Conservation (phyloP, 2,888 invertebrate species). For the Trichopria drosophilae region DNA sequence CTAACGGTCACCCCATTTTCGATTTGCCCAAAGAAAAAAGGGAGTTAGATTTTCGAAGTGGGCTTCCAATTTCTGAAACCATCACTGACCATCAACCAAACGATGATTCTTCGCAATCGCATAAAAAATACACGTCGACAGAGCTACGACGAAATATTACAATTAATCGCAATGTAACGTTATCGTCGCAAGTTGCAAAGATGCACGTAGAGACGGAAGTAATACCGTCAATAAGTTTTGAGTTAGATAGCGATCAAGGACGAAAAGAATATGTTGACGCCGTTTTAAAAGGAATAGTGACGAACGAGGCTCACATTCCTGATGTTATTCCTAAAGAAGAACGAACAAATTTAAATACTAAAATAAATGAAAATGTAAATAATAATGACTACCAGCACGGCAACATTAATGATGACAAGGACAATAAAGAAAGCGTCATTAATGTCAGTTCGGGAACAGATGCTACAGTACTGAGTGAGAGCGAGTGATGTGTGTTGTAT, state of each 20-base stretch:
- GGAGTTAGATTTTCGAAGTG: constrained; percentile 28
- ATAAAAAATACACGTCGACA: too few relatives aligned
- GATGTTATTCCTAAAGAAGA: constrained; percentile 11
- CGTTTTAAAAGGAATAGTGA: constrained; percentile 48
- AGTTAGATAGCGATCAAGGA: constrained; percentile 51
- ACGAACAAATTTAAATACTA: background rate
- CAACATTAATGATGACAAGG: too few relatives aligned
- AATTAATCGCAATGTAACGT: too few relatives aligned
- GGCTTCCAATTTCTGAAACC: too few relatives aligned
- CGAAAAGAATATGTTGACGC: constrained; percentile 53
- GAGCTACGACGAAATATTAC: too few relatives aligned
- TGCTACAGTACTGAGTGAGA: too few relatives aligned
- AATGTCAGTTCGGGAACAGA: too few relatives aligned
- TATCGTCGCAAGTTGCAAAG: constrained; percentile 24
- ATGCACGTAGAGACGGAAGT: constrained; percentile 51
- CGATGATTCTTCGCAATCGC: too few relatives aligned
- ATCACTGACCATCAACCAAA: too few relatives aligned
- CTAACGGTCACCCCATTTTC: constrained; percentile 27
- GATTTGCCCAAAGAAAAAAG: constrained; percentile 34
- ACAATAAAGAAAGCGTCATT: too few relatives aligned
- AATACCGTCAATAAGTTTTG: constrained; percentile 55
- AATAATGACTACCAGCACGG: too few relatives aligned
- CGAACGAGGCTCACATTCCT: constrained; percentile 19
- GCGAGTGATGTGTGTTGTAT: too few relatives aligned
- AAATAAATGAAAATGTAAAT: constrained; percentile 16